Conservation (phyloP, 2,888 invertebrate genomes). For the Petrophora chlorosata region DNA sequence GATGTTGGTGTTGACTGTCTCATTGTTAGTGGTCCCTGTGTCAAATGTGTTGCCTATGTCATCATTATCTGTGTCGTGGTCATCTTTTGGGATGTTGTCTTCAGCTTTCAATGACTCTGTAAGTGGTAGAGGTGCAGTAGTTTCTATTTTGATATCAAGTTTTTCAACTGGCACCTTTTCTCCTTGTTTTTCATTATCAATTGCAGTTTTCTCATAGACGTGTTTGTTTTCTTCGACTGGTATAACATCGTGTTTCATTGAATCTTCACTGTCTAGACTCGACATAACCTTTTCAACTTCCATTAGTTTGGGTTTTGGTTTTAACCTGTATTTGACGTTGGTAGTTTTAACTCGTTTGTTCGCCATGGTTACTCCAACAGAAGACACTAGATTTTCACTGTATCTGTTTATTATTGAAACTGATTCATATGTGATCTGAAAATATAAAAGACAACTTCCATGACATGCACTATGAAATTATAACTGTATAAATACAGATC, state of each 20-base stretch:
- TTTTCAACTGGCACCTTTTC: constrained; percentile 5
- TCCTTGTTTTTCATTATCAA: background rate
- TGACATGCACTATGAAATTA: background rate
- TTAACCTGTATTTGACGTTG: constrained; percentile 6
- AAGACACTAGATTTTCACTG: constrained; percentile 18
- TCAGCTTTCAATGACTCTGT: constrained; percentile 4
- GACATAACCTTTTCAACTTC: constrained; percentile 18
- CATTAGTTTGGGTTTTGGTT: background rate
- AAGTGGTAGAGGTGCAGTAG: background rate
- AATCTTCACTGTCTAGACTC: constrained; percentile 13
- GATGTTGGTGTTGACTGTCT: background rate
- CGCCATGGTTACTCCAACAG: constrained; percentile 9
- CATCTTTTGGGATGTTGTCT: constrained; percentile 4
- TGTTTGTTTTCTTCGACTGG: background rate
- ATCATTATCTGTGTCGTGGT: constrained; percentile 8
- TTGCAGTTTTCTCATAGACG: background rate
- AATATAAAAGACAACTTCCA: constrained; percentile 2
- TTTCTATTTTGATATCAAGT: constrained; percentile 21
- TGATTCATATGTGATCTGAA: constrained; percentile 56
- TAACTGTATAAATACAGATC: background rate
- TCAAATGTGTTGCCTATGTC: background rate
- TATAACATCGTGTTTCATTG: constrained; percentile 9
- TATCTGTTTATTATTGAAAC: constrained; percentile 18
- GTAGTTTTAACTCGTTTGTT: constrained; percentile 19
- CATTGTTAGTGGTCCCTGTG: background rate